Evolutionary conservation across 2,113 vertebrate genomes (phyloP).

Genomic region (Toxotes chatareus): DNA sequence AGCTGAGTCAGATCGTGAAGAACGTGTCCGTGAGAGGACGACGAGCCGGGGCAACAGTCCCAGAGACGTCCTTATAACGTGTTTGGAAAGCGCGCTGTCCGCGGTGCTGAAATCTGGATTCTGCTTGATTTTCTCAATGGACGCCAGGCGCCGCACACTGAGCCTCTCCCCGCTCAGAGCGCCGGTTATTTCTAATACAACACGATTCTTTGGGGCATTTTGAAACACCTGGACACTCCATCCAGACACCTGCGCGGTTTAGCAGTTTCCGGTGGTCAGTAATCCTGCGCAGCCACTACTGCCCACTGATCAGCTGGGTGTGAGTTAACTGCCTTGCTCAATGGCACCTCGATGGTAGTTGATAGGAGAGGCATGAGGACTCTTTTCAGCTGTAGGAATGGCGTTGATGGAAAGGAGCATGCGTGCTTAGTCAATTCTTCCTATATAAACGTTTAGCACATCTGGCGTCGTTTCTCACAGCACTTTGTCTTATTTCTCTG

Average conservation of each 20-base stretch:
- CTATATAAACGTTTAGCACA: slow-evolving; percentile 30
- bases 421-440: slow-evolving; percentile 50
- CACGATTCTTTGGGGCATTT: neutral
- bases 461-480: slow-evolving; percentile 37
- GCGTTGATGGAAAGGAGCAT: slow-evolving; percentile 57
- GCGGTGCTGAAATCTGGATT: slow-evolving; percentile 74
- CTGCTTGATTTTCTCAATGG: slow-evolving; percentile 56
- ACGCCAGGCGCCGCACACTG: neutral
- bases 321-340: slow-evolving; percentile 62
- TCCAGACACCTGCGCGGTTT: neutral
- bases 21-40: slow-evolving; percentile 10
- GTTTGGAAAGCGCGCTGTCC: slow-evolving; percentile 75
- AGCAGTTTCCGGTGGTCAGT: neutral
- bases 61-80: slow-evolving; percentile 44
- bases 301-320: neutral
- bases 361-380: neutral
- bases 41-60: slow-evolving; percentile 26
- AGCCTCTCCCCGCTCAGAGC: neutral
- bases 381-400: slow-evolving; percentile 40
- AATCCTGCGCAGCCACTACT: neutral
- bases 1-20: slow-evolving; percentile 27
- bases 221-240: neutral
- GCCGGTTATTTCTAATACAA: neutral
- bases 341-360: slow-evolving; percentile 19
- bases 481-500: slow-evolving; percentile 33